phyloP scores from a whole-genome alignment of 2,113 vertebrate species.

The Brachyhypopomus occidentalis region DNA sequence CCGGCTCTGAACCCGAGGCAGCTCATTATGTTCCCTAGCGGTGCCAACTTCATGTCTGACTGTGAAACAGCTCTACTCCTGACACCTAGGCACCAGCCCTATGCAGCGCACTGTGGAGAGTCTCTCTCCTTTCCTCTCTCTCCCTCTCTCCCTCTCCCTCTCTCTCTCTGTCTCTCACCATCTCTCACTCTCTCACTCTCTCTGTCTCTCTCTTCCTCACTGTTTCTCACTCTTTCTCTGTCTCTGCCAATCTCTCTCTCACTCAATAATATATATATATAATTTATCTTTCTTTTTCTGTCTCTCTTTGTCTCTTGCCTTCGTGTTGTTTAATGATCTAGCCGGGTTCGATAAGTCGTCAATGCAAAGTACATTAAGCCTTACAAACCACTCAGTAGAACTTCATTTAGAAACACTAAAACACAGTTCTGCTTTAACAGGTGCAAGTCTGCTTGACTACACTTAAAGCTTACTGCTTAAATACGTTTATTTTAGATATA shows the following conservation, averaged over 20 bases:
- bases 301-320: not conserved
- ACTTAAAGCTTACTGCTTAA: no score
- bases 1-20: slow-evolving; percentile 37
- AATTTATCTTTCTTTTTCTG: not conserved
- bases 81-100: slow-evolving; percentile 36
- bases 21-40: slow-evolving; percentile 52
- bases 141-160: not conserved
- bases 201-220: not conserved
- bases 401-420: not conserved
- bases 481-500: not conserved
- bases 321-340: not conserved
- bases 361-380: slow-evolving; percentile 26
- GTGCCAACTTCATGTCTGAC: slow-evolving; percentile 50
- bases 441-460: not conserved
- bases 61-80: slow-evolving; percentile 40
- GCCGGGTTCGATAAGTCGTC: slow-evolving; percentile 15
- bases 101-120: slow-evolving; percentile 4
- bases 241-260: not conserved
- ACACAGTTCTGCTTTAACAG: not conserved
- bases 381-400: not conserved
- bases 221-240: slow-evolving; percentile 14
- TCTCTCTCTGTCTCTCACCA: not conserved
- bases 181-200: not conserved
- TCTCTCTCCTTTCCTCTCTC: slow-evolving; percentile 17
- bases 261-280: no score